Percentiles rank a stretch among this genome's conserved stretches.
These are phyloP conservation scores for Pogonognathellus flavescens DNA, from an alignment of 1,140 invertebrate genomes.

Conservation along the genomic window DNA sequence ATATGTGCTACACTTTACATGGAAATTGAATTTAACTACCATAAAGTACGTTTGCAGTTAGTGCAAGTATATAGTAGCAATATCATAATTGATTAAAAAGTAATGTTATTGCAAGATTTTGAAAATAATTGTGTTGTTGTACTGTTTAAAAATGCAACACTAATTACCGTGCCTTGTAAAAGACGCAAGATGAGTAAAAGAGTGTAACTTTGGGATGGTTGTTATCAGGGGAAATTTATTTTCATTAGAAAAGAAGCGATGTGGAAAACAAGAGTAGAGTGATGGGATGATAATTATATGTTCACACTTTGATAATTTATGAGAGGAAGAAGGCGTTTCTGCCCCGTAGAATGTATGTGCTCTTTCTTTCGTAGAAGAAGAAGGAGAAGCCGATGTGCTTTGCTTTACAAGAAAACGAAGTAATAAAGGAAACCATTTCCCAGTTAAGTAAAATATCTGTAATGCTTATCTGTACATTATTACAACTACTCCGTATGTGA, in stretches of 20 bases:
- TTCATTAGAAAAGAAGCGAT: not conserved
- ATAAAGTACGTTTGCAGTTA: too few relatives aligned
- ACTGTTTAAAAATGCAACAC: too few relatives aligned
- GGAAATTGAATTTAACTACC: too few relatives aligned
- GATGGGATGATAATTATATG: constrained; percentile 39
- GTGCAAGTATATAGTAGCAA: too few relatives aligned
- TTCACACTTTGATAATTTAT: constrained; percentile 42
- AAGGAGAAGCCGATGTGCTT: not conserved
- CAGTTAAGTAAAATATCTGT: not conserved
- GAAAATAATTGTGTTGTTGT: too few relatives aligned
- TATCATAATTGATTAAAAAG: too few relatives aligned
- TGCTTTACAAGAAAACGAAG: not conserved
- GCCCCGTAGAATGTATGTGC: not conserved
- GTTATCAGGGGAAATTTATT: not conserved
- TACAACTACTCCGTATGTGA: too few relatives aligned
- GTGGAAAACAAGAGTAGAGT: not conserved
- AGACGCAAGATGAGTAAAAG: not conserved
- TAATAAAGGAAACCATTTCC: constrained; percentile 24
- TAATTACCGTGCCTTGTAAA: too few relatives aligned
- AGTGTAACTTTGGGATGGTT: not conserved
- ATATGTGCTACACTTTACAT: too few relatives aligned
- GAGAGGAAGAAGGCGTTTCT: constrained; percentile 32
- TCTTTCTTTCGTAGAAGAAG: too few relatives aligned
- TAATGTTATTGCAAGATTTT: too few relatives aligned
- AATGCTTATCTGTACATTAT: too few relatives aligned